A percentile compares a stretch with the other conserved stretches of the same genome.
phyloP scores from a whole-genome alignment of 2,797 vertebrate genomes.

The Sebastiscus albofasciatus region DNA sequence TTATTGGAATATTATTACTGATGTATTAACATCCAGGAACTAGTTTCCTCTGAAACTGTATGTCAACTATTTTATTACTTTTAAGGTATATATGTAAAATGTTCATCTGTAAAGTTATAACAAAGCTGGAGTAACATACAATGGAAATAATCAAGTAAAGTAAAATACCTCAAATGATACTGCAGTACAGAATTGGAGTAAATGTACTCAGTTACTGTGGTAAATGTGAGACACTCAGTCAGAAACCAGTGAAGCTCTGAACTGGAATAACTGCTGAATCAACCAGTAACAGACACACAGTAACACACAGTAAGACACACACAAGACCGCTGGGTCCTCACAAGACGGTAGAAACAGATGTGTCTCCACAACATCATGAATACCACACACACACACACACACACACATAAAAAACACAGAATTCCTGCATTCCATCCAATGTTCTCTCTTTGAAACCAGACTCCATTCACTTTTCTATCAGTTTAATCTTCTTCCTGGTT shows the following conservation, averaged over 20 bases:
- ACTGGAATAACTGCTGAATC: neutral
- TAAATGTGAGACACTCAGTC: neutral
- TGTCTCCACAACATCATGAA: neutral
- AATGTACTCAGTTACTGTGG: neutral
- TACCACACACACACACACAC: neutral
- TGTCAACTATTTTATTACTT: neutral
- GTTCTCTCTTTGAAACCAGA: neutral
- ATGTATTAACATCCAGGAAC: neutral
- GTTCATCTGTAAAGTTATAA: neutral
- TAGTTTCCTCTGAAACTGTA: neutral
- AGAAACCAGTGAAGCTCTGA: neutral
- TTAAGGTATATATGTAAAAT: neutral
- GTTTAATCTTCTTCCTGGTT: constrained; percentile 4
- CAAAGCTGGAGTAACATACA: too few relatives aligned
- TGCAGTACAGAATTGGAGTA: neutral
- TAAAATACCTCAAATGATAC: neutral
- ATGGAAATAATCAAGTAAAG: neutral
- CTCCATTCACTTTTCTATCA: neutral
- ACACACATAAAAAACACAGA: neutral
- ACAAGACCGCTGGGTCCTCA: neutral
- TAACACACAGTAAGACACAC: neutral
- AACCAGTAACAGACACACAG: neutral
- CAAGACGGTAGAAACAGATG: neutral
- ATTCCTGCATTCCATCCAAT: neutral
- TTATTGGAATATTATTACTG: neutral